Percentiles rank a stretch among this genome's conserved stretches.
Conservation (phyloP, 2,797 vertebrate species). For the Galaxias olidus region DNA sequence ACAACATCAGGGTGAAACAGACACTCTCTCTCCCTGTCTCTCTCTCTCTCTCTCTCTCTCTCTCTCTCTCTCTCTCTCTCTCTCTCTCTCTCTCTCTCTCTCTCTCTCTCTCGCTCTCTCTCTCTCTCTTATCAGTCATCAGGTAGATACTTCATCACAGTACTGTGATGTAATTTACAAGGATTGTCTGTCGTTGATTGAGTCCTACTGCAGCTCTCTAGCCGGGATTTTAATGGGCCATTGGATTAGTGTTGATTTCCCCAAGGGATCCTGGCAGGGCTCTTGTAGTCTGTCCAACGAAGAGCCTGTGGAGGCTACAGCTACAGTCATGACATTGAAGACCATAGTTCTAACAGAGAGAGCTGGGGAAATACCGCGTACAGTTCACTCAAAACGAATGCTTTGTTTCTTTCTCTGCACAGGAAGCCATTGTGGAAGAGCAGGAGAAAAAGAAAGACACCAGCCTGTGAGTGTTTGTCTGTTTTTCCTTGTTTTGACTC, state of each 20-base stretch:
- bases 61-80: not conserved
- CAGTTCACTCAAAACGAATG: not conserved
- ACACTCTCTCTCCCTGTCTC: too few species aligned
- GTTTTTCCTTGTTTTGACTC: not conserved
- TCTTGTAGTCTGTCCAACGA: not conserved
- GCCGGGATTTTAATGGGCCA: slow-evolving; percentile 21
- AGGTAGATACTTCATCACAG: slow-evolving; percentile 1
- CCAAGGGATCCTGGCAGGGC: not conserved
- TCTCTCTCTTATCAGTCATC: not conserved
- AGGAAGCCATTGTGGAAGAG: slow-evolving; percentile 97
- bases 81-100: not conserved
- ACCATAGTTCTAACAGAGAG: not conserved
- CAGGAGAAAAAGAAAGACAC: slow-evolving; percentile 96
- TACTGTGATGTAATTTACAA: slow-evolving; percentile 21
- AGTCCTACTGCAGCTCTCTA: slow-evolving; percentile 14
- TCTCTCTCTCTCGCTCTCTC: not conserved
- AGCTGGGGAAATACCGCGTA: not conserved
- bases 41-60: slow-evolving; percentile 1
- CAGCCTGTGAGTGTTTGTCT: slow-evolving; percentile 85
- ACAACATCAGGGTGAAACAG: slow-evolving; percentile 89
- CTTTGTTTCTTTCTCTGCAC: slow-evolving; percentile 34
- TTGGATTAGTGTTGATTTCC: slow-evolving; percentile 31
- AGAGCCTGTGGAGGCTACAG: not conserved
- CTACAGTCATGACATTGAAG: slow-evolving; percentile 3
- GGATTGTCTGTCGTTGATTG: slow-evolving; percentile 27